Base-by-base conservation (phyloP, 2,113 vertebrate species). In the Tachuris rubrigastra region DNA sequence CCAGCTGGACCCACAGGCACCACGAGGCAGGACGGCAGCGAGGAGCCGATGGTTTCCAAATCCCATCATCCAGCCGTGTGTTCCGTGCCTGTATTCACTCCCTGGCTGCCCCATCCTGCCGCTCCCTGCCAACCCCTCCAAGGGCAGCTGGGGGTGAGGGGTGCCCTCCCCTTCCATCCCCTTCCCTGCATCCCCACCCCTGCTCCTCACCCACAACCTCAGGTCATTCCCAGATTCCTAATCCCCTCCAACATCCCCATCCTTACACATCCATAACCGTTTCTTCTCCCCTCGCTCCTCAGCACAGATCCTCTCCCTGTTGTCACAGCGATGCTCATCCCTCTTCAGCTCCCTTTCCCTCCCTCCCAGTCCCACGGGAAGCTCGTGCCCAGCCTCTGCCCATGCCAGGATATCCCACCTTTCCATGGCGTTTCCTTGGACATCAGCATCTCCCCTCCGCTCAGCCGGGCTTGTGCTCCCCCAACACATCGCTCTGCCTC, bases 1-100 rank as follows among this genome's bases (percentile, higher is more conserved):
- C 50, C 0, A 0, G 20, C 41, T 7, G 31, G 56, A 62, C 14
- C 62, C 18, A 0, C 41, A 33, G 46, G 11, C 5, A 0, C 23
- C 2, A 0, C 28, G 23, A 7, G 44, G 67, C 74, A 27, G 81
- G 85, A 55, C 42, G 73, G 80, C 47, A 6, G 37, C 0, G 0
- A 66, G 56, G 80, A 81, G n/a, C 5, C 8, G 60, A 2, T 0
- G 2, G 7, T 37, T 65, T 44, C 37, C 65, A 41, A 65, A 14
- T 22, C 49, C 42, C 72, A 22, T 12, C 53, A 6, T 6, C 5
- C 31, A 39, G 73, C 58, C 10, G 19, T 4, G 4, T 2, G 1
- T 68, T 24, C 19, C 1, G 8, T 0, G 2, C 30, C 7, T 47
- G 71, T 41, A 17, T 33, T 44, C 4, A 0, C 11, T 71, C 77